Base-by-base conservation (phyloP, 2,113 vertebrate genomes). In the Halcyon malimbica region DNA sequence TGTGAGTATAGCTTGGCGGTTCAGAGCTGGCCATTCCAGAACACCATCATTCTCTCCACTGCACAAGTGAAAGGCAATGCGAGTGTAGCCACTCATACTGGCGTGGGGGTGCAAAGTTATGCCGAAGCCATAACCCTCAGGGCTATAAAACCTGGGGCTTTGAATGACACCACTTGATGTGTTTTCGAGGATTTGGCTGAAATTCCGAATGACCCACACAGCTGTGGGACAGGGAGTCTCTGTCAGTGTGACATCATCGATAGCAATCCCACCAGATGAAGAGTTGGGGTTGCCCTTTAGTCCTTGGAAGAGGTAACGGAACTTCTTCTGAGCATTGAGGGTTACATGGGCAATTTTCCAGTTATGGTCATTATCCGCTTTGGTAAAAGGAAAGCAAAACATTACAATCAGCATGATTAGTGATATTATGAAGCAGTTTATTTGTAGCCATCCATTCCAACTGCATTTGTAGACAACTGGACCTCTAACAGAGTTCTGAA, bases 291-390 rank as follows among this genome's bases (percentile, higher is more conserved):
- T 48, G 3, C 98, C 98, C 7, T 97, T 98, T 26, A 98, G 84
- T 8, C 98, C 99, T 93, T 99, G 99, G 96, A 99, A 99, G 51
- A 98, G 68, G 65, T 99, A 99, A 62, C 99, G 99, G 94, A 99
- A 99, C 81, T 99, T 99, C 83, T 88, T 97, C 31, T 97, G 97
- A 12, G 98, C 97, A 0, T 95, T 97, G 89, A 99, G 90, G 12
- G 98, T 97, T 39, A 99, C 98, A 0, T 99, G 99, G 50, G 97
- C 99, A 50, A 99, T 98, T 95, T 99, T 99, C 99, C 99, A 99
- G 6, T 87, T 88, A 25, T 97, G 85, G 86, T 98, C 98, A 5
- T 29, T 63, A 78, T 98, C 98, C 39, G 97, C 99, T 99, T 88
- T 53, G 41, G 68, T 65, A n/a, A 93, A 78, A 91, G 14, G 83